phyloP scores from a whole-genome alignment of 1,140 invertebrate species.

The Aphaenogaster ashmeadi region DNA sequence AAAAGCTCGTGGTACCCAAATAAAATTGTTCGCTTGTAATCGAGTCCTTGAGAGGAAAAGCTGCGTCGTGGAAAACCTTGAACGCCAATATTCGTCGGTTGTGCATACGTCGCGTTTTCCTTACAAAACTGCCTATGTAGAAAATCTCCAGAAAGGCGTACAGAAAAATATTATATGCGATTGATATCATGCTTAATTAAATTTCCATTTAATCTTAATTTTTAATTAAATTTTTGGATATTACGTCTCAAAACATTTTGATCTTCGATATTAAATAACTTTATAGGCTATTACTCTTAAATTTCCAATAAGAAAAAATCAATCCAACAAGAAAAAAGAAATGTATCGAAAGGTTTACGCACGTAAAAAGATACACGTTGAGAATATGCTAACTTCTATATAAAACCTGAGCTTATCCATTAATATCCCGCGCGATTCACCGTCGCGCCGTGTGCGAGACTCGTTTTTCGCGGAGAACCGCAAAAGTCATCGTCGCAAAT shows the following conservation, averaged over 20 bases:
- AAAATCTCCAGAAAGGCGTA: slow-evolving; percentile 11
- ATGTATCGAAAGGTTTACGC: neutral
- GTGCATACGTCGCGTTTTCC: slow-evolving; percentile 52
- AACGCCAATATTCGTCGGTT: slow-evolving; percentile 46
- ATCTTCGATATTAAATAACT: neutral
- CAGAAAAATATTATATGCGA: neutral
- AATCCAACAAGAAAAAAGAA: too few relatives aligned
- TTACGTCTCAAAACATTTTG: neutral
- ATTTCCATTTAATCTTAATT: neutral
- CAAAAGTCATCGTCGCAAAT: slow-evolving; percentile 69
- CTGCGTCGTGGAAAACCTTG: slow-evolving; percentile 42
- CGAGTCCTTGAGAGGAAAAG: slow-evolving; percentile 63
- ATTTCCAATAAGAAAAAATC: neutral
- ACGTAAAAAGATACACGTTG: neutral
- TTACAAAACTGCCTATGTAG: slow-evolving; percentile 17
- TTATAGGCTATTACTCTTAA: neutral
- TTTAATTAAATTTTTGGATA: neutral
- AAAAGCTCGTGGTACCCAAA: slow-evolving; percentile 54
- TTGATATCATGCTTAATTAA: slow-evolving; percentile 28
- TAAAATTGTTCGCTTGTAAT: slow-evolving; percentile 59
- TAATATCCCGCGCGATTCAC: slow-evolving; percentile 57
- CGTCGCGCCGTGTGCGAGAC: slow-evolving; percentile 15
- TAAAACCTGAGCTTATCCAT: slow-evolving; percentile 3
- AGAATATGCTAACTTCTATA: neutral
- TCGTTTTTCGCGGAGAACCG: slow-evolving; percentile 46